A percentile compares a stretch with the other conserved stretches of the same genome.
Evolutionary conservation across 2,888 invertebrate species (phyloP).

Genomic region (Drosophila diplacantha): DNA sequence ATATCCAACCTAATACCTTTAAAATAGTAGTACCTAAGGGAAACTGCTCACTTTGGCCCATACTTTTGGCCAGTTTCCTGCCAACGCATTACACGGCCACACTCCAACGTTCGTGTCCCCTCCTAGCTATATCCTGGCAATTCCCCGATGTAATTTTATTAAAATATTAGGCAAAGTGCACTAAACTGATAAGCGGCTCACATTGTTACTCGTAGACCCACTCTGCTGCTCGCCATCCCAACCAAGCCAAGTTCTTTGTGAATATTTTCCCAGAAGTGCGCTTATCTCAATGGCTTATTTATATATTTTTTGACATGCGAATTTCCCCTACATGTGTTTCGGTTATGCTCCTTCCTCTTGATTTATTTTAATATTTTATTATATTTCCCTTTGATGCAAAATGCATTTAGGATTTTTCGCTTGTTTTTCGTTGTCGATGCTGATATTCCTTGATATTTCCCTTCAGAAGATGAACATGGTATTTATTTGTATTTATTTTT

Average conservation of each 20-base stretch:
- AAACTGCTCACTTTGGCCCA: background rate
- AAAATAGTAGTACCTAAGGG: background rate
- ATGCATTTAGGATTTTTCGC: constrained; percentile 17
- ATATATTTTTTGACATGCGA: constrained; percentile 3
- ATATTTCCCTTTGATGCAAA: constrained; percentile 27
- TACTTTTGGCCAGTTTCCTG: background rate
- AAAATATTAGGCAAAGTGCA: constrained; percentile 46
- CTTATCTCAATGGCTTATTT: constrained; percentile 12
- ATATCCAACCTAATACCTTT: no score
- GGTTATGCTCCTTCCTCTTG: constrained; percentile 22
- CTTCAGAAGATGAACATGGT: background rate
- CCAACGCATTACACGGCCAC: background rate
- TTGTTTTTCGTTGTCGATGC: background rate
- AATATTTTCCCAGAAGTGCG: constrained; percentile 15
- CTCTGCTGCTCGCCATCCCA: background rate
- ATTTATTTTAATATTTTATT: constrained; percentile 39
- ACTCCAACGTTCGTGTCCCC: no score
- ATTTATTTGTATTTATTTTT: constrained; percentile 9
- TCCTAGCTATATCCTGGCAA: no score
- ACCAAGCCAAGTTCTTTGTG: constrained; percentile 5
- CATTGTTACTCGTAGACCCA: constrained; percentile 24
- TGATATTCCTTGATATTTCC: constrained; percentile 15
- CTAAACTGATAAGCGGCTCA: constrained; percentile 54
- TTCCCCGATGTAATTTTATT: constrained; percentile 39
- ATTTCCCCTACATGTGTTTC: background rate